A percentile compares a stretch with the other conserved stretches of the same genome.
phyloP scores from a whole-genome alignment of 1,140 invertebrate genomes.

The Drosophila ironensis region DNA sequence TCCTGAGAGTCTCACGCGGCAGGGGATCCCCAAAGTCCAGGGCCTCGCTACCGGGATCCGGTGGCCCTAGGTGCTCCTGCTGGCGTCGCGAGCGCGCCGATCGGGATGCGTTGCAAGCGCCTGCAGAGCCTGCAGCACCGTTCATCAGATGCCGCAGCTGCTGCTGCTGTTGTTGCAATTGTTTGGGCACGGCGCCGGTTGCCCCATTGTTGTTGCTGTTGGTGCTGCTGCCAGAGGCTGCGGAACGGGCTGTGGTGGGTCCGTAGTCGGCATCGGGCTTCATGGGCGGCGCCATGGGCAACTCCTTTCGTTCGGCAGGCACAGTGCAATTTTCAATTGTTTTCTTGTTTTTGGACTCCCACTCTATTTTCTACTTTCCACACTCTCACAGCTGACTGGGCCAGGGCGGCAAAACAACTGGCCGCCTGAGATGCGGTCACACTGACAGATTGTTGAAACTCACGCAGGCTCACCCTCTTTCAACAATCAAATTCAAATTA shows the following conservation, averaged over 20 bases:
- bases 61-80: constrained; percentile 55
- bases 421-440: background rate
- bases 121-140: constrained; percentile 2
- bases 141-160: constrained; percentile 5
- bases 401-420: background rate
- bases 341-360: constrained; percentile 5
- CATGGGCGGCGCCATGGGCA: constrained; percentile 59
- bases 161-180: constrained; percentile 40
- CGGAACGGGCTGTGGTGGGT: constrained; percentile 14
- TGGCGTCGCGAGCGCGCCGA: constrained; percentile 36
- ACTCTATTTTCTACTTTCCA: constrained; percentile 17
- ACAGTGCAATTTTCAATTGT: constrained; percentile 15
- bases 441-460: too few relatives aligned
- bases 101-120: constrained; percentile 19
- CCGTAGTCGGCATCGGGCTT: constrained; percentile 47
- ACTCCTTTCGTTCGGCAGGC: too few relatives aligned
- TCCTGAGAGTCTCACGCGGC: constrained; percentile 50
- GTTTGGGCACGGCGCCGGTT: constrained; percentile 49
- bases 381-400: constrained; percentile 17
- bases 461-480: background rate
- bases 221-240: constrained; percentile 6
- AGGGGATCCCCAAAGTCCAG: constrained; percentile 62
- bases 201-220: constrained; percentile 24
- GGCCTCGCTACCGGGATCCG: too few relatives aligned
- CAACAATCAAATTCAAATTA: background rate